Evolutionary conservation across 2,113 vertebrate genomes (phyloP).

Genomic region (Ariopsis seemanni): DNA sequence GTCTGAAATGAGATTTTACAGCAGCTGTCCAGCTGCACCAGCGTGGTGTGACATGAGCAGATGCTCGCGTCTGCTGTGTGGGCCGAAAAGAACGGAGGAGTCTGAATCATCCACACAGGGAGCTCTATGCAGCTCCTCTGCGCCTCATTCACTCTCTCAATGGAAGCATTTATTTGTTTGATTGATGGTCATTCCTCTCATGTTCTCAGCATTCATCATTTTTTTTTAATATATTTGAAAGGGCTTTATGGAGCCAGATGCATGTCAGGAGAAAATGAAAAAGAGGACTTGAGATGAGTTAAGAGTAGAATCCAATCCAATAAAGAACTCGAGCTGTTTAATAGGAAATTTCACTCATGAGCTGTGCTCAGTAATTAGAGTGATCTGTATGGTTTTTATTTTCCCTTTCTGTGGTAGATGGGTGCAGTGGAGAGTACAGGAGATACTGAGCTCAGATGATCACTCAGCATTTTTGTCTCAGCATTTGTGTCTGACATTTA

Average conservation of each 20-base stretch:
- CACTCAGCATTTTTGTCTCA: neutral
- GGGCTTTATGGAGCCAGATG: slow-evolving; percentile 19
- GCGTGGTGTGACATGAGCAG: slow-evolving; percentile 6
- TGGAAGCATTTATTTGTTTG: slow-evolving; percentile 15
- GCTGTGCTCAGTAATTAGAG: slow-evolving; percentile 16
- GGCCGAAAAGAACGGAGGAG: neutral
- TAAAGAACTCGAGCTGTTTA: slow-evolving; percentile 29
- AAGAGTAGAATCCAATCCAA: slow-evolving; percentile 3
- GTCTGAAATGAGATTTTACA: slow-evolving; percentile 15
- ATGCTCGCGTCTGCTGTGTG: slow-evolving; percentile 3
- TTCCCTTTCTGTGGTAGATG: neutral
- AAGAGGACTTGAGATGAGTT: neutral
- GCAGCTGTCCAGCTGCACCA: slow-evolving; percentile 41
- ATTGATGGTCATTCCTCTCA: slow-evolving; percentile 11
- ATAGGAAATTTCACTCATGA: slow-evolving; percentile 23
- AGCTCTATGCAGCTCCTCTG: neutral
- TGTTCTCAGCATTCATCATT: slow-evolving; percentile 24
- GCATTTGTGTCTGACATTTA: neutral
- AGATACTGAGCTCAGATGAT: neutral
- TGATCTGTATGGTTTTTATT: neutral
- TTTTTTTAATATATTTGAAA: neutral
- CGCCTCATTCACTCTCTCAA: neutral
- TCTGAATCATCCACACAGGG: neutral
- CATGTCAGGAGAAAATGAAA: neutral
- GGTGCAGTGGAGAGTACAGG: neutral